phyloP scores from a whole-genome alignment of 2,113 vertebrate species.

The Grantiella picta region DNA sequence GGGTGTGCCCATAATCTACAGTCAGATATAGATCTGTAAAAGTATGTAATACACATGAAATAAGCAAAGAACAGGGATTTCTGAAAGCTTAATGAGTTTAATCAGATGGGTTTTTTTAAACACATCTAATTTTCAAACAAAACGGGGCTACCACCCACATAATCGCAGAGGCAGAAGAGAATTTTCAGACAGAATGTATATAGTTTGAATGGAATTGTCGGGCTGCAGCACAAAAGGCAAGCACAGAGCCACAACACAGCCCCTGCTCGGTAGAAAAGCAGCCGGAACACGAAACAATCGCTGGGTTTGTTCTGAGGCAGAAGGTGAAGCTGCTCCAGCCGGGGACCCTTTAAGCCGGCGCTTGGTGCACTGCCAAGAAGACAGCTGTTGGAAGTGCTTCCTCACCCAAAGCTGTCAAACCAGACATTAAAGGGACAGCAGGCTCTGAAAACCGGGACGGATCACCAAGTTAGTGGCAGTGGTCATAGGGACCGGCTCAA shows the following conservation, averaged over 20 bases:
- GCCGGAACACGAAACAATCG: conserved; percentile 79
- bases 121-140: background rate
- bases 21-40: background rate
- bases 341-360: conserved; percentile 84
- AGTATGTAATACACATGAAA: background rate
- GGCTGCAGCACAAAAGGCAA: conserved; percentile 22
- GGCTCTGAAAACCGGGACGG: conserved; percentile 39
- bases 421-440: conserved; percentile 82
- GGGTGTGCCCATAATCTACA: background rate
- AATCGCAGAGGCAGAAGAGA: background rate
- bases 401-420: conserved; percentile 88
- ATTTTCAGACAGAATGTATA: background rate
- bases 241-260: conserved; percentile 46
- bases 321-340: conserved; percentile 78
- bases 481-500: background rate
- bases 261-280: conserved; percentile 42
- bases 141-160: background rate
- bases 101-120: background rate
- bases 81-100: background rate
- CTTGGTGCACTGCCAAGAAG: conserved; percentile 92
- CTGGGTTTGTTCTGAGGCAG: conserved; percentile 76
- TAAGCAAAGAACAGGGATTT: background rate
- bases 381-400: conserved; percentile 97
- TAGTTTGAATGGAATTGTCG: background rate
- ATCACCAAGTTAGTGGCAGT: conserved; percentile 60